Conservation (phyloP, 2,888 invertebrate species). For the Hipparchia semele region DNA sequence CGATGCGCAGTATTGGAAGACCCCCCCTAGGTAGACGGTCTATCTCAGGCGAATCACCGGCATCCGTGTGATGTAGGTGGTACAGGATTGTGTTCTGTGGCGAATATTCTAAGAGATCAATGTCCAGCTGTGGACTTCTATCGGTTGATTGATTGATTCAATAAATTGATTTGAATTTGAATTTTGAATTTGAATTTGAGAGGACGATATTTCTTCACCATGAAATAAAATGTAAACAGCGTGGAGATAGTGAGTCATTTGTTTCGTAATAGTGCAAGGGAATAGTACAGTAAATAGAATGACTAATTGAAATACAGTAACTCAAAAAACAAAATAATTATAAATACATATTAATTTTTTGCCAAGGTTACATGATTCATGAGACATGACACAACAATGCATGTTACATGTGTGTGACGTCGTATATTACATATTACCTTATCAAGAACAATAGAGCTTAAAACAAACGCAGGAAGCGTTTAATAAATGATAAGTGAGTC, state of each 20-base stretch:
- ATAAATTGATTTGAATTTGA: no score
- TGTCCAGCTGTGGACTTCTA: no score
- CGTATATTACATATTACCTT: conserved; percentile 38
- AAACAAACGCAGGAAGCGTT: conserved; percentile 65
- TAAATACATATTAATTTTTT: conserved; percentile 18
- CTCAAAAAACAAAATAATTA: neutral
- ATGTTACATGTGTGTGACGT: conserved; percentile 32
- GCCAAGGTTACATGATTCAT: conserved; percentile 21
- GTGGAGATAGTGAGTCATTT: neutral
- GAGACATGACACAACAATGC: conserved; percentile 42
- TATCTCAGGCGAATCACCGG: no score
- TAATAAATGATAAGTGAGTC: conserved; percentile 45
- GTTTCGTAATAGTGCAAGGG: neutral
- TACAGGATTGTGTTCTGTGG: neutral
- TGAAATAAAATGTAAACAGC: no score
- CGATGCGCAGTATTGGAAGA: no score
- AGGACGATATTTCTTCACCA: neutral
- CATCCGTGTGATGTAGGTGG: no score
- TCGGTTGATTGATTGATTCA: no score
- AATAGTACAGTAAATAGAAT: neutral
- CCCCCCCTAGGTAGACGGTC: no score
- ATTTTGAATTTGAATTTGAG: no score
- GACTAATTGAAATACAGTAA: conserved; percentile 13
- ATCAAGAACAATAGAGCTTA: conserved; percentile 59
- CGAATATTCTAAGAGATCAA: neutral